These are phyloP conservation scores for Meganola albula DNA, from an alignment of 2,888 invertebrate species.

Conservation along the genomic window DNA sequence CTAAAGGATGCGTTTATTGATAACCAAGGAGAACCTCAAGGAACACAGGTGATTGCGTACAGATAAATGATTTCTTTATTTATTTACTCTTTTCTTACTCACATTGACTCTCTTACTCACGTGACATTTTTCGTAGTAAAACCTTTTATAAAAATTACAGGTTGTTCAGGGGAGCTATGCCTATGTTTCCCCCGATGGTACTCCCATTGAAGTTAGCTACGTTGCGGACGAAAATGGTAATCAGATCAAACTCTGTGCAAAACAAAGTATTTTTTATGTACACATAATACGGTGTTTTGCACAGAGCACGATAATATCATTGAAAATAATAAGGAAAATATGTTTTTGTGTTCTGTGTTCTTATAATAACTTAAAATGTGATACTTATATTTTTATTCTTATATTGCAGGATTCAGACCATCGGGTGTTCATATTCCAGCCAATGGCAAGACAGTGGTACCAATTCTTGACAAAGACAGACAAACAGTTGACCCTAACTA, in stretches of 20 bases:
- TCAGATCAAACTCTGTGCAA: no score
- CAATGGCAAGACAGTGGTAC: conserved; percentile 67
- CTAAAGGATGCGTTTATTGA: conserved; percentile 82
- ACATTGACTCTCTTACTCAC: no score
- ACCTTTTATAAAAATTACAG: no score
- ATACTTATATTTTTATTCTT: not conserved
- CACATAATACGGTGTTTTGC: no score
- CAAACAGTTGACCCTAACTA: conserved; percentile 34
- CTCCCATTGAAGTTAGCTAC: conserved; percentile 83
- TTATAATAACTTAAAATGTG: not conserved
- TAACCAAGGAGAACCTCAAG: conserved; percentile 80
- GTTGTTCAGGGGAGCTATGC: conserved; percentile 87
- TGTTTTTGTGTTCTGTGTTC: no score
- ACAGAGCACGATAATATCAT: no score
- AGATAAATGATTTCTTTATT: not conserved
- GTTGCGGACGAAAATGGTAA: conserved; percentile 87
- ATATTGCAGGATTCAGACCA: conserved; percentile 73
- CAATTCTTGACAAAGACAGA: conserved; percentile 37
- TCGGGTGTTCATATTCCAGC: conserved; percentile 82
- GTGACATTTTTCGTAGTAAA: no score
- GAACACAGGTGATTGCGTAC: conserved; percentile 52
- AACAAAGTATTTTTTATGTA: no score
- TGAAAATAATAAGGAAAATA: no score
- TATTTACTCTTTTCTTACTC: no score
- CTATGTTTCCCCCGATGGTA: conserved; percentile 85